Base-by-base conservation (phyloP, 2,888 invertebrate species). In the Hydropsyche betteni region DNA sequence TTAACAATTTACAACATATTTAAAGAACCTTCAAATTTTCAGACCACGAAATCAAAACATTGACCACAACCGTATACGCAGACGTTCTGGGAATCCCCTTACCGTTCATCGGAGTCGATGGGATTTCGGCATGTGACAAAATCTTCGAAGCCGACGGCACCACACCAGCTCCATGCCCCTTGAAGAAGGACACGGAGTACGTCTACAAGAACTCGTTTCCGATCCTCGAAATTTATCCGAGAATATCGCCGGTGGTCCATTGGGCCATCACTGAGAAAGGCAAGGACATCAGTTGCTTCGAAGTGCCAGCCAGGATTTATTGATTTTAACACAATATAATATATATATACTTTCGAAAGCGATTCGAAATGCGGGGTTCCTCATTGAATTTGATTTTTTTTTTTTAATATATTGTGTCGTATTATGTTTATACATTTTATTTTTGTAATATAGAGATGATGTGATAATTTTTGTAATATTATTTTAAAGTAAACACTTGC, bases 71-170 rank as follows among this genome's bases (percentile, higher is more conserved):
- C 7, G 94, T 94, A 5, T 84, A 83, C 77, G 95, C 92, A 0
- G 84, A 87, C 0, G 86, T 94, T 16, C 82, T 89, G 2, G 90
- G 90, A 0, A 82, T 93, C 0, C 86, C 88, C 0, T 81, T 95
- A 71, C 94, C 95, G 0, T 94, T 94, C 82, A 82, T 93, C 8
- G 94, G 95, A 7, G 93, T 94, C 12, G 92, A 94, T 82, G 92
- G 91, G 10, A 86, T 85, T 34, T 87, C 89, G 71, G 90, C 93
- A 44, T 94, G 94, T 81, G 85, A 87, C 33, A 88, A 90, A 80
- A 84, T 95, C 69, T 91, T 84, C 81, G 85, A 88, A 79, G 83
- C 82, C 0, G 85, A 84, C 75, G 87, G 88, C 77, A 86, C 85
- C 73, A 88, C 88, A 0, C 85, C 90, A 81, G 88, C 87, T 0